A percentile compares a stretch with the other conserved stretches of the same genome.
Conservation (phyloP, 2,797 vertebrate species). For the Enteromius mattozi region DNA sequence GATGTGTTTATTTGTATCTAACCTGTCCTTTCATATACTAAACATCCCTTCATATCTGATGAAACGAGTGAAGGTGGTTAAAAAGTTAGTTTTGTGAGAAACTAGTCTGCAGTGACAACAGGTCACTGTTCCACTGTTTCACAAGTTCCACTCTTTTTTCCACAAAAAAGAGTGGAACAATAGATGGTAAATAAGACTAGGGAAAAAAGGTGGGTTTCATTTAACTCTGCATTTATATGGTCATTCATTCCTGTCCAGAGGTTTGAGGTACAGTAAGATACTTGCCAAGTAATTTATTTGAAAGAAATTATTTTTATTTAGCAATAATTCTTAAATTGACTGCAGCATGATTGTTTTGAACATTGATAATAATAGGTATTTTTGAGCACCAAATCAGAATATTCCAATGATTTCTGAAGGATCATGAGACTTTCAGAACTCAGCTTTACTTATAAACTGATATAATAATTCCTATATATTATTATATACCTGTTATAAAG, state of each 20-base stretch:
- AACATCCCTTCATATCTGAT: slow-evolving; percentile 12
- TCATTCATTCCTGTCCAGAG: not conserved
- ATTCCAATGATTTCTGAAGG: not conserved
- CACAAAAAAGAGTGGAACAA: not conserved
- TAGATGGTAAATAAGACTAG: not conserved
- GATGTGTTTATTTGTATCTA: not conserved
- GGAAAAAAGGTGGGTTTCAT: not conserved
- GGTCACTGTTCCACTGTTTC: too few species aligned
- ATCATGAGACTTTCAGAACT: not conserved
- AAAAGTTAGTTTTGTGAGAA: not conserved
- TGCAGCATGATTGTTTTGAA: not conserved
- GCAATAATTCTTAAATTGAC: not conserved
- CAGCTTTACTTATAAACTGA: not conserved
- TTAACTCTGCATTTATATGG: not conserved
- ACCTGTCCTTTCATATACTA: not conserved
- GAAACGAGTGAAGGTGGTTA: not conserved
- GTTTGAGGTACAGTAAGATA: not conserved
- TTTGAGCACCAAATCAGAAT: not conserved
- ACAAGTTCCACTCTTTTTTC: too few species aligned
- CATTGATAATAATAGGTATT: not conserved
- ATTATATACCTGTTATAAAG: not conserved
- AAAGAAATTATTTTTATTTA: not conserved
- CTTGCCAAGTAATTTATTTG: not conserved
- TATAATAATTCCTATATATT: too few species aligned
- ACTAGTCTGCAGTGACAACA: not conserved